Conservation (phyloP, 2,888 invertebrate species). For the Melinaea menophilus region DNA sequence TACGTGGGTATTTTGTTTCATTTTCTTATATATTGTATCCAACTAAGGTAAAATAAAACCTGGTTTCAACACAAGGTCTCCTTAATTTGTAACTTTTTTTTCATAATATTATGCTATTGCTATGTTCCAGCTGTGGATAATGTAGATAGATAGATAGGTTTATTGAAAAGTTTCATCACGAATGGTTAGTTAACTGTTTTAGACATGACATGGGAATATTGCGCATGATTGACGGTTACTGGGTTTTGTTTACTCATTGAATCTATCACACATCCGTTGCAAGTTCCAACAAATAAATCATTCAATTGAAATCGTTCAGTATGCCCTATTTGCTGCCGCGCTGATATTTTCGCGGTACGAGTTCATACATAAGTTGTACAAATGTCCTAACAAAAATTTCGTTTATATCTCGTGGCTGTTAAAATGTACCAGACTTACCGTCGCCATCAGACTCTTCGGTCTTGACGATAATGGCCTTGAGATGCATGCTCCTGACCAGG, state of each 20-base stretch:
- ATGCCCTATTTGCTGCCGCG: constrained; percentile 3
- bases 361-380: too few relatives aligned
- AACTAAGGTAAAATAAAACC: too few relatives aligned
- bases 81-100: too few relatives aligned
- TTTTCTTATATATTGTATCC: too few relatives aligned
- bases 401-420: background rate
- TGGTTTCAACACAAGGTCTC: too few relatives aligned
- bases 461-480: constrained; percentile 40
- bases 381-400: background rate
- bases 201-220: too few relatives aligned
- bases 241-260: constrained; percentile 1
- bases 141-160: too few relatives aligned
- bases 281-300: constrained; percentile 17
- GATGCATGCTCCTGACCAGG: constrained; percentile 73
- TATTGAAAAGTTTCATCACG: too few relatives aligned
- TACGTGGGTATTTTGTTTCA: too few relatives aligned
- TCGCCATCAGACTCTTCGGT: constrained; percentile 46
- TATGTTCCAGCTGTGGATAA: too few relatives aligned
- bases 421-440: constrained; percentile 33
- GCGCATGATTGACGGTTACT: background rate
- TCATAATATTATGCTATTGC: too few relatives aligned
- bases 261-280: constrained; percentile 9
- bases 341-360: background rate
- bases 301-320: constrained; percentile 15
- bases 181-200: too few relatives aligned